Evolutionary conservation across 2,888 invertebrate genomes (phyloP), one percentile per base, ranked within the genome.

Genomic region (Lasiommata megera): DNA sequence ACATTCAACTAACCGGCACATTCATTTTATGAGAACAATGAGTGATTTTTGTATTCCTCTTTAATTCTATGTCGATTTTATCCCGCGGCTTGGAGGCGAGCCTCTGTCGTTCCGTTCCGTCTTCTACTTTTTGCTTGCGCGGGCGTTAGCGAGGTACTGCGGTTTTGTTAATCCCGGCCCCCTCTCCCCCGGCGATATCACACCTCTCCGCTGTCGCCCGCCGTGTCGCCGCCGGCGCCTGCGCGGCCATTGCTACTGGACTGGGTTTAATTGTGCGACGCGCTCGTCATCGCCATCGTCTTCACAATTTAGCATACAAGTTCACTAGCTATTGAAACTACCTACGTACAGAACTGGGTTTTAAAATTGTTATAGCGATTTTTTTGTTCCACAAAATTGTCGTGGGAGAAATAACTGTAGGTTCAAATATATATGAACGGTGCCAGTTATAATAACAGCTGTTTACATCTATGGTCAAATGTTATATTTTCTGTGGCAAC

Each of bases 1-100:
- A 89, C 89, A 88, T 89, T 88, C 89, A 88, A 88, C 84, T 88
- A 87, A 28, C 80, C 84, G 80, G 88, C 89, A 89, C 89, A 90
- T 90, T 90, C 88, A 90, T 90, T 90, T 89, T 88, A 88, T 88
- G 89, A 88, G 89, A 90, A 90, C 89, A 89, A 89, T 90, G 89
- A 89, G 84, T 88, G 88, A 89, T 88, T 90, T 90, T 90, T 89
- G 89, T 90, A 86, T 87, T 89, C 89, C 84, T 84, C 82, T 90
- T 89, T 89, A 86, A 84, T 88, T 89, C 88, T 89, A 89, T 89
- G 88, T 89, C 89, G 89, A 89, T 89, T 88, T 88, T 88, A 88
- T 89, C 88, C 88, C 12, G 48, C 50, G 29, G 80, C 82, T 80
- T 77, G 79, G 85, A 84, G 80, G 84, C 84, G 81, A 87, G 82